Conservation (phyloP, 2,797 vertebrate genomes). For the Bufotes viridis region DNA sequence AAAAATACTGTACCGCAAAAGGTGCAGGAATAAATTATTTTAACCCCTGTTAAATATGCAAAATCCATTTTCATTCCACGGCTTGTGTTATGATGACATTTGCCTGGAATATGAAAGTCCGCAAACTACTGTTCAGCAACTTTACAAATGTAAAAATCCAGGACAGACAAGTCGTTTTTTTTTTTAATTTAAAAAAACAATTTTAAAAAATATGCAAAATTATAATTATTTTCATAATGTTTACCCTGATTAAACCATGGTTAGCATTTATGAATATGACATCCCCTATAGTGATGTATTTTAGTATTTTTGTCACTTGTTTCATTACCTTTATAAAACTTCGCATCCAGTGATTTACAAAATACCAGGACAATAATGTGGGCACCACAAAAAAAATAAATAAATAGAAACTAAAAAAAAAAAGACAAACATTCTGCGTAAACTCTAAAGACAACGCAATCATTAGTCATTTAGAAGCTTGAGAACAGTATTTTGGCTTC, state of each 20-base stretch:
- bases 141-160: not conserved
- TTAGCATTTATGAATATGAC: not conserved
- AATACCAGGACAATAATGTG: not conserved
- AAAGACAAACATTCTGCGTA: not conserved
- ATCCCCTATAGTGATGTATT: not conserved
- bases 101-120: not conserved
- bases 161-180: not conserved
- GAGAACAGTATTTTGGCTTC: not conserved
- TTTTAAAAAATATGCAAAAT: not conserved
- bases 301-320: not conserved
- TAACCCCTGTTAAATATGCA: not conserved
- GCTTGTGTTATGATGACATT: not conserved
- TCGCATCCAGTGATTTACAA: not conserved
- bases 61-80: not conserved
- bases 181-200: not conserved
- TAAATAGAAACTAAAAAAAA: not conserved
- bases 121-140: not conserved
- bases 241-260: not conserved
- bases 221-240: not conserved
- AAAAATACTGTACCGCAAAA: not conserved
- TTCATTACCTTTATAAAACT: not conserved
- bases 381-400: not conserved
- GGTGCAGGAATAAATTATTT: not conserved
- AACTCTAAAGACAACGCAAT: not conserved
- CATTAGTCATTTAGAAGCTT: not conserved